These are phyloP conservation scores for Psix sp. DNA, from an alignment of 1,140 invertebrate genomes.

Conservation along the genomic window DNA sequence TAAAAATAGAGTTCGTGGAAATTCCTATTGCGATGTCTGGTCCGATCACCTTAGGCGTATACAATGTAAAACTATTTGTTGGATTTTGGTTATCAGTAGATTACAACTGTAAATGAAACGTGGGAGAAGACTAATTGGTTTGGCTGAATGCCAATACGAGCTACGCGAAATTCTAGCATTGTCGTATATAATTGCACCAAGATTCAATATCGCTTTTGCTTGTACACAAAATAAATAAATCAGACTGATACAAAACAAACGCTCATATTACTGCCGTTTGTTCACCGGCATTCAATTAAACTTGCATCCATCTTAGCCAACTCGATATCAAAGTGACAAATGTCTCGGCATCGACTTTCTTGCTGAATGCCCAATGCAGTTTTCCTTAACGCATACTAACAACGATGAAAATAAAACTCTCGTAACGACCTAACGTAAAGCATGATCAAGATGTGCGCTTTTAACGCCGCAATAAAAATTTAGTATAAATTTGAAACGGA, in stretches of 20 bases:
- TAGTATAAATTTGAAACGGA: conserved; percentile 37
- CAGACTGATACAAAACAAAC: conserved; percentile 10
- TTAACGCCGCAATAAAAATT: conserved; percentile 43
- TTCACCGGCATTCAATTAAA: conserved; percentile 23
- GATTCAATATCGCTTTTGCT: conserved; percentile 32
- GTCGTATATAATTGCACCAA: conserved; percentile 29
- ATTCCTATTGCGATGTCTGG: conserved; percentile 29
- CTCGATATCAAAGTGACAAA: not conserved
- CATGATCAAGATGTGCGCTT: conserved; percentile 32
- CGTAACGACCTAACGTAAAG: conserved; percentile 9
- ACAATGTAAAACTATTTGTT: conserved; percentile 21
- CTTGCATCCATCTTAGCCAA: conserved; percentile 11
- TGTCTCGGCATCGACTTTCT: not conserved
- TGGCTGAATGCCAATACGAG: conserved; percentile 38
- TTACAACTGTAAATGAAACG: conserved; percentile 40
- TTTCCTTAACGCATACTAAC: conserved; percentile 36
- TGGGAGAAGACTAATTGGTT: conserved; percentile 44
- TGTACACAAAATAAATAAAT: conserved; percentile 28
- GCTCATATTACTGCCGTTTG: conserved; percentile 3
- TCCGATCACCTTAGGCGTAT: conserved; percentile 16
- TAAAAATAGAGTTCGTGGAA: conserved; percentile 34
- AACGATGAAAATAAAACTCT: conserved; percentile 28
- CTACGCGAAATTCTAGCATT: conserved; percentile 18
- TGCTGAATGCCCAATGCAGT: conserved; percentile 20
- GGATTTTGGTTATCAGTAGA: conserved; percentile 47